These are phyloP conservation scores for Bombylius major DNA, from an alignment of 2,888 invertebrate species.

Conservation along the genomic window DNA sequence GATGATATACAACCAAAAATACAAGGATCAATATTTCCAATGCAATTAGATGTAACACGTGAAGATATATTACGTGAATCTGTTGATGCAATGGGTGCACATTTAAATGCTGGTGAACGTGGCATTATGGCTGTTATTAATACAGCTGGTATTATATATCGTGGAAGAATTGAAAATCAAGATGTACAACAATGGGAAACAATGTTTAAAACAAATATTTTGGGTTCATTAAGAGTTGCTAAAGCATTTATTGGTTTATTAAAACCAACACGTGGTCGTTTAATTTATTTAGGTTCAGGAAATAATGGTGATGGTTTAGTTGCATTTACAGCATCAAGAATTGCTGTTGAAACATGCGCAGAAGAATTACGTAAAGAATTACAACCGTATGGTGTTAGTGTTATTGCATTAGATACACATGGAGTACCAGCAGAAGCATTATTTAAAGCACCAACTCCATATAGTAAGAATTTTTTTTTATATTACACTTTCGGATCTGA, in stretches of 20 bases:
- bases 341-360: conserved; percentile 70
- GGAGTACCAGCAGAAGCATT: conserved; percentile 51
- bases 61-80: conserved; percentile 71
- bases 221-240: conserved; percentile 60
- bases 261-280: conserved; percentile 48
- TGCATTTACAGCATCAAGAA: conserved; percentile 48
- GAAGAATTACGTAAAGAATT: conserved; percentile 57
- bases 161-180: conserved; percentile 54
- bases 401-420: conserved; percentile 61
- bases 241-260: conserved; percentile 62
- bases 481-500: too few species aligned
- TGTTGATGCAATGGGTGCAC: conserved; percentile 62
- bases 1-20: conserved; percentile 25
- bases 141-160: conserved; percentile 64
- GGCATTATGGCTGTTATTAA: conserved; percentile 71
- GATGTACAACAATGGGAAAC: conserved; percentile 51
- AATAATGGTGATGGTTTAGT: conserved; percentile 41
- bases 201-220: conserved; percentile 55
- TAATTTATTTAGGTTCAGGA: conserved; percentile 51
- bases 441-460: conserved; percentile 49
- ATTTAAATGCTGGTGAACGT: conserved; percentile 71
- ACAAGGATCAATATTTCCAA: conserved; percentile 47
- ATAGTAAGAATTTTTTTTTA: conserved; percentile 30
- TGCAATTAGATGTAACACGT: conserved; percentile 65
- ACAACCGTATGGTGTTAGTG: conserved; percentile 56